Evolutionary conservation across 2,888 invertebrate species (phyloP).

Genomic region (Drosophila sordidapex): DNA sequence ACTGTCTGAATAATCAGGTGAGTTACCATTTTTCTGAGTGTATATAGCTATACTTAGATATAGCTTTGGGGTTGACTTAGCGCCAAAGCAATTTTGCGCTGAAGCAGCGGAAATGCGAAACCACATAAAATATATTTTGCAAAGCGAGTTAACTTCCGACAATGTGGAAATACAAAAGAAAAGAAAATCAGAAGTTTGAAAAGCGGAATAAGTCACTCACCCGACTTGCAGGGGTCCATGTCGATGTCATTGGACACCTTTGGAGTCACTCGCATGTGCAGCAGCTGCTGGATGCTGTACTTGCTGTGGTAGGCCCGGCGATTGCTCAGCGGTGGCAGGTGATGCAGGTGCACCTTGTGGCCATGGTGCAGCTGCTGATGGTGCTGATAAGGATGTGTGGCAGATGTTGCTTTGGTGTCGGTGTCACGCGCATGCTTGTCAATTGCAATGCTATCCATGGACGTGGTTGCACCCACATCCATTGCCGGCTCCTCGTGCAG

Average conservation of each 20-base stretch:
- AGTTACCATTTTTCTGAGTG: background rate
- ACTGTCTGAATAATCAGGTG: background rate
- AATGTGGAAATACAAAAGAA: background rate
- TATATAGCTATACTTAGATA: conserved; percentile 4
- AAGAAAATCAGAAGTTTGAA: background rate
- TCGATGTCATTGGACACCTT: conserved; percentile 91
- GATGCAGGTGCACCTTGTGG: conserved; percentile 51
- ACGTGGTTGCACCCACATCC: conserved; percentile 15
- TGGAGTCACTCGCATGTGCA: conserved; percentile 87
- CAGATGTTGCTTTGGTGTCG: conserved; percentile 17
- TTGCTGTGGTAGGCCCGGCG: conserved; percentile 81
- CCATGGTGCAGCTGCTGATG: conserved; percentile 33
- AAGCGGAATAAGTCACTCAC: conserved; percentile 86
- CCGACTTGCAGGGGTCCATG: conserved; percentile 94
- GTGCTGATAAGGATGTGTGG: conserved; percentile 32
- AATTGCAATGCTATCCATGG: conserved; percentile 39
- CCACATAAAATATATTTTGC: conserved; percentile 11
- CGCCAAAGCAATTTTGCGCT: conserved; percentile 36
- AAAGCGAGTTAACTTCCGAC: background rate
- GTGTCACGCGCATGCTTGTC: conserved; percentile 30
- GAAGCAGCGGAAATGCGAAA: conserved; percentile 30
- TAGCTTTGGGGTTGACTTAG: conserved; percentile 40
- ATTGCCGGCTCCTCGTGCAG: conserved; percentile 51
- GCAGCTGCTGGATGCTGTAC: conserved; percentile 89
- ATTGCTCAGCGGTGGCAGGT: conserved; percentile 24